Conservation (phyloP, 2,113 vertebrate species). For the Apus apus region DNA sequence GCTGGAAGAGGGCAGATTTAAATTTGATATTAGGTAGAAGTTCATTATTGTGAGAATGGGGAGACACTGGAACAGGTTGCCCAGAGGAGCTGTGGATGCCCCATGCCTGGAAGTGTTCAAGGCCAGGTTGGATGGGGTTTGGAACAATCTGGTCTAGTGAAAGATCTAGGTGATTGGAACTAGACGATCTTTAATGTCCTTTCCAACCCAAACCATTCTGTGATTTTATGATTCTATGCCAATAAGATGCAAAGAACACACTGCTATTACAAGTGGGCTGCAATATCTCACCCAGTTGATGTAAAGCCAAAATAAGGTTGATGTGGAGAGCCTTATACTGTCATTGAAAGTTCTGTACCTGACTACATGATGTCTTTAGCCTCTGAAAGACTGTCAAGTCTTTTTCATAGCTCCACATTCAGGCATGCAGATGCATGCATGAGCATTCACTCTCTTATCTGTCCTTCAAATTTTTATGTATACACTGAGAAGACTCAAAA, state of each 20-base stretch:
- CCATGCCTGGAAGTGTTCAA: too few species aligned
- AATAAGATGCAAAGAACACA: neutral
- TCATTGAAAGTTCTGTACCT: neutral
- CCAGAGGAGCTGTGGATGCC: too few species aligned
- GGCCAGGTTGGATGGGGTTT: too few species aligned
- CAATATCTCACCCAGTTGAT: neutral
- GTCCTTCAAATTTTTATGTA: neutral
- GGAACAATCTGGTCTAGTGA: too few species aligned
- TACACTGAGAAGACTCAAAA: neutral
- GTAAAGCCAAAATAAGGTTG: neutral
- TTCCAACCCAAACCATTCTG: too few species aligned
- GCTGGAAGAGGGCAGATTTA: too few species aligned
- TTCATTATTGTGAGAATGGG: too few species aligned
- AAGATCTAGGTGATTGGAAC: too few species aligned
- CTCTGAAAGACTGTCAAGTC: neutral
- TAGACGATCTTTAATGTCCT: too few species aligned
- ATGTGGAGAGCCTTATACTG: neutral
- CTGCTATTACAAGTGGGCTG: neutral
- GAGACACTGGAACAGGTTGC: too few species aligned
- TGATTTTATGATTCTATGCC: neutral
- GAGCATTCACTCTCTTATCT: neutral
- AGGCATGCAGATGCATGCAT: neutral
- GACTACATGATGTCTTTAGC: neutral
- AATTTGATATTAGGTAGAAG: too few species aligned
- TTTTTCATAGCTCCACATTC: conserved; percentile 3